A percentile compares a stretch with the other conserved stretches of the same genome.
These are phyloP conservation scores for Agriopis leucophaearia DNA, from an alignment of 2,888 invertebrate species.

Conservation along the genomic window DNA sequence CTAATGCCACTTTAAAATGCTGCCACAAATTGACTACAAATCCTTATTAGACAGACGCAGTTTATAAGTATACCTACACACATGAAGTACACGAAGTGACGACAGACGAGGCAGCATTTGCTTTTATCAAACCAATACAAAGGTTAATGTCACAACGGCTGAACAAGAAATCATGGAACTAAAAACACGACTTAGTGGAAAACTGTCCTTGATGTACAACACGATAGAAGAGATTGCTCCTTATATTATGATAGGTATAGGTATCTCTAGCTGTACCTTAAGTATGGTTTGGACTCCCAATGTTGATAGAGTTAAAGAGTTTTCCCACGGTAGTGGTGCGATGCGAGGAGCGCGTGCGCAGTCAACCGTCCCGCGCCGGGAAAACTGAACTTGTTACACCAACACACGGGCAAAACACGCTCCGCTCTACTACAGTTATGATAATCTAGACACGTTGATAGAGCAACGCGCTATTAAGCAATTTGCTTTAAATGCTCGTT, in stretches of 20 bases:
- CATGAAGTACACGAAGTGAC: too few species aligned
- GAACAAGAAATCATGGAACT: too few species aligned
- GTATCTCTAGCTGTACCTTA: too few species aligned
- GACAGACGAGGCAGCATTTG: too few species aligned
- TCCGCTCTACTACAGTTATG: slow-evolving; percentile 11
- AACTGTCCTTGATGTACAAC: too few species aligned
- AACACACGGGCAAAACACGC: slow-evolving; percentile 37
- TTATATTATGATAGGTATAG: too few species aligned
- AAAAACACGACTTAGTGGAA: too few species aligned
- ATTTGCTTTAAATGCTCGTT: not conserved
- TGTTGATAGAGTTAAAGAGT: slow-evolving; percentile 7
- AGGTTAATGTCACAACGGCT: too few species aligned
- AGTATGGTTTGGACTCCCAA: not conserved
- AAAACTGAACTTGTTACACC: slow-evolving; percentile 40
- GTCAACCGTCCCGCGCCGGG: slow-evolving; percentile 49
- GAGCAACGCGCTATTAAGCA: slow-evolving; percentile 4
- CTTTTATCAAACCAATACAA: too few species aligned
- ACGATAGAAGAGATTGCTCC: too few species aligned
- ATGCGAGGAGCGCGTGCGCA: slow-evolving; percentile 51
- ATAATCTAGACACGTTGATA: slow-evolving; percentile 11
- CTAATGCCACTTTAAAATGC: not conserved
- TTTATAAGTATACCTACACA: not conserved
- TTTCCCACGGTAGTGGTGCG: slow-evolving; percentile 45
- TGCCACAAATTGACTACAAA: not conserved
- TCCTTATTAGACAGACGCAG: not conserved